Evolutionary conservation across 2,888 invertebrate species (phyloP).

Genomic region (Thereva nobilitata): DNA sequence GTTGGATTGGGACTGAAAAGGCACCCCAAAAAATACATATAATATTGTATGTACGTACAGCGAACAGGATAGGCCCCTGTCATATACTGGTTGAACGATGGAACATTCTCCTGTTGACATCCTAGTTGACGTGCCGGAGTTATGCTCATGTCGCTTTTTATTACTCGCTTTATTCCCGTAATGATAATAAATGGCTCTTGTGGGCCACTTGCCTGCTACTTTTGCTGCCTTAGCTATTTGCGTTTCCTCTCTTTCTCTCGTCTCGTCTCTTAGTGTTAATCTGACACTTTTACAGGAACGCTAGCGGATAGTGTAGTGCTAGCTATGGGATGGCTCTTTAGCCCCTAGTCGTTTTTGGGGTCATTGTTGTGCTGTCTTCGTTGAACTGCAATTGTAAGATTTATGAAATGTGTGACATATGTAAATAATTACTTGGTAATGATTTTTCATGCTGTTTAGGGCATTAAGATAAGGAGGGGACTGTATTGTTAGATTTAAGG

Average conservation of each 20-base stretch:
- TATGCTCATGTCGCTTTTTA: constrained; percentile 32
- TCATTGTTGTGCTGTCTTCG: too few relatives aligned
- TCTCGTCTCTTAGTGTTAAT: constrained; percentile 6
- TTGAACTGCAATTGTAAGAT: too few relatives aligned
- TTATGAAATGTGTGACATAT: too few relatives aligned
- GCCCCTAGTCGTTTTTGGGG: too few relatives aligned
- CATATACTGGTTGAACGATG: constrained; percentile 29
- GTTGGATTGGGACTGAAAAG: constrained; percentile 8
- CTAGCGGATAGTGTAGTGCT: neutral
- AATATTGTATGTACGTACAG: too few relatives aligned
- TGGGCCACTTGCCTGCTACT: constrained; percentile 31
- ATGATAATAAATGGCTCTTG: constrained; percentile 35
- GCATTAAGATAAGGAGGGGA: too few relatives aligned
- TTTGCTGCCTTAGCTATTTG: constrained; percentile 3
- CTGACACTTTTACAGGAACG: constrained; percentile 24
- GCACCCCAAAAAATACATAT: constrained; percentile 16
- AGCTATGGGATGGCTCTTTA: too few relatives aligned
- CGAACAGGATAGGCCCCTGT: constrained; percentile 21
- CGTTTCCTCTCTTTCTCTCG: constrained; percentile 22
- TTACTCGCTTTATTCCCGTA: constrained; percentile 34
- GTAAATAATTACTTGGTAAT: too few relatives aligned
- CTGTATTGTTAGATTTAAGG: too few relatives aligned
- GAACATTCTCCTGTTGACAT: constrained; percentile 33
- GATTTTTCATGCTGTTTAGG: too few relatives aligned
- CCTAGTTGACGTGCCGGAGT: constrained; percentile 33